phyloP scores from a whole-genome alignment of 2,797 vertebrate genomes.

The Leptoclinus maculatus region DNA sequence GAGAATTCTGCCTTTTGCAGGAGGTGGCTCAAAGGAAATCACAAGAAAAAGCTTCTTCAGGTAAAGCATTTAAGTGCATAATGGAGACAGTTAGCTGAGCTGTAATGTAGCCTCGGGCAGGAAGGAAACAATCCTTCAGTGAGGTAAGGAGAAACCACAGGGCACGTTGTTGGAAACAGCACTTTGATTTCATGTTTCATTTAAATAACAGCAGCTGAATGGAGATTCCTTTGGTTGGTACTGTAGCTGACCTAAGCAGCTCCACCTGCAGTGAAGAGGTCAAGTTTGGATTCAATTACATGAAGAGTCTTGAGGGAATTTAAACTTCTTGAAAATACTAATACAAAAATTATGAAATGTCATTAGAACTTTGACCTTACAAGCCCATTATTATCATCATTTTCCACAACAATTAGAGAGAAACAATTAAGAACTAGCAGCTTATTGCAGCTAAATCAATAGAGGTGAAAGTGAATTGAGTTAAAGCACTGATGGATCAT shows the following conservation, averaged over 20 bases:
- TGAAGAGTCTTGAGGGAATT: background rate
- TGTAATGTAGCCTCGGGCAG: constrained; percentile 37
- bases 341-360: background rate
- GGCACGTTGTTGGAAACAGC: background rate
- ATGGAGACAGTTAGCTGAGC: constrained; percentile 19
- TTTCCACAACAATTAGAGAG: constrained; percentile 1
- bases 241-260: constrained; percentile 24
- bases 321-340: background rate
- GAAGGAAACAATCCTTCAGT: background rate
- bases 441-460: background rate
- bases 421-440: constrained; percentile 18
- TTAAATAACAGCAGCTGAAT: constrained; percentile 16
- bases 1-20: too few relatives aligned
- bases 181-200: constrained; percentile 13
- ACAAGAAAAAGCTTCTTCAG: constrained; percentile 10
- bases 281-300: constrained; percentile 21
- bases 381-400: background rate
- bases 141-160: constrained; percentile 1
- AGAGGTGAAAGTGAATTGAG: constrained; percentile 8
- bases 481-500: background rate
- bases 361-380: background rate
- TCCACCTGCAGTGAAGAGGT: background rate
- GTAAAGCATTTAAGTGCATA: constrained; percentile 25
- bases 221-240: background rate
- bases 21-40: constrained; percentile 21